Conservation (phyloP, 2,113 vertebrate genomes). For the Cricetomys ansorgei region DNA sequence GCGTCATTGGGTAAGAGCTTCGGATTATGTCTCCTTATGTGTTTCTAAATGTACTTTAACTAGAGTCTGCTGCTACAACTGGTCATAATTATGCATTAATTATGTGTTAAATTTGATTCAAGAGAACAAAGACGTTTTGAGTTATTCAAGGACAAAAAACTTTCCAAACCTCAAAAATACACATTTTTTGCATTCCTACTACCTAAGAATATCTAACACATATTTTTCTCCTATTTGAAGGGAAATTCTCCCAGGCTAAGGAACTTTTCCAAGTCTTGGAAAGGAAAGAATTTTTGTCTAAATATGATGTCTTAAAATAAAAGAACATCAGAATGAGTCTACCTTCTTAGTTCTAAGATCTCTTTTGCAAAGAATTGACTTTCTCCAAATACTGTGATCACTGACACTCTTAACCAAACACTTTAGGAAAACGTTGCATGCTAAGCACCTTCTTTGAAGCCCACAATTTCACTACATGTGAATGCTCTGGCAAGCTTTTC, state of each 20-base stretch:
- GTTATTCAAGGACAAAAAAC: slow-evolving; percentile 76
- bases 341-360: slow-evolving; percentile 54
- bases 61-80: slow-evolving; percentile 69
- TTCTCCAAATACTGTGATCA: slow-evolving; percentile 18
- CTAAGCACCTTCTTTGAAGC: background rate
- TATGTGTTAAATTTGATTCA: slow-evolving; percentile 75
- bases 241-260: slow-evolving; percentile 75
- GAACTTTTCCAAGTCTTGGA: slow-evolving; percentile 72
- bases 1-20: slow-evolving; percentile 57
- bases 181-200: slow-evolving; percentile 72
- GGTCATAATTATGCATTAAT: slow-evolving; percentile 76
- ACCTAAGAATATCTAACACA: slow-evolving; percentile 78
- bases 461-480: background rate
- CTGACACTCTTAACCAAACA: background rate
- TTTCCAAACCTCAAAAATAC: slow-evolving; percentile 61
- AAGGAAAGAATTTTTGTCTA: slow-evolving; percentile 70
- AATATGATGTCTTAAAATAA: slow-evolving; percentile 74
- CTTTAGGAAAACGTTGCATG: background rate
- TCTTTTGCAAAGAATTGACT: background rate
- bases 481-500: background rate
- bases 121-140: slow-evolving; percentile 77
- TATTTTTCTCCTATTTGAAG: slow-evolving; percentile 71
- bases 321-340: slow-evolving; percentile 46
- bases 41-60: slow-evolving; percentile 69
- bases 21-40: slow-evolving; percentile 52